A percentile compares a stretch with the other conserved stretches of the same genome.
Evolutionary conservation across 2,797 vertebrate genomes (phyloP).

Genomic region (Halcyon badia): DNA sequence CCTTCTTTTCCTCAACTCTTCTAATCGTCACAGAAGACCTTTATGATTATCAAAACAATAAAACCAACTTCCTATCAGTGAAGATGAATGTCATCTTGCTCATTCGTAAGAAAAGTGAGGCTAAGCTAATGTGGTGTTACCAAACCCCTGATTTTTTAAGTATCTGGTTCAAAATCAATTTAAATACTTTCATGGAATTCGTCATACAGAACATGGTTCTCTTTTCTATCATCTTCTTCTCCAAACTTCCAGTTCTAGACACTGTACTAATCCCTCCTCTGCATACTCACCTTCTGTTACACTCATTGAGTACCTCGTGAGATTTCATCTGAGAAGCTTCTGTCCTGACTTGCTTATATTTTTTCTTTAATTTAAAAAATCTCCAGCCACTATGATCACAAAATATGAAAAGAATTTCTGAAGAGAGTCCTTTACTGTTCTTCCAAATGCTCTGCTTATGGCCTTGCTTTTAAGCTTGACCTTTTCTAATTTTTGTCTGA

Average conservation of each 20-base stretch:
- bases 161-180: neutral
- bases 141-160: rapidly evolving
- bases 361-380: neutral
- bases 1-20: neutral
- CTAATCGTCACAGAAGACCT: neutral
- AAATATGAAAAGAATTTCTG: neutral
- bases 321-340: neutral
- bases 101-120: neutral
- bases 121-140: neutral
- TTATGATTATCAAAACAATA: neutral
- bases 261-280: neutral
- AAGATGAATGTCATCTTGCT: neutral
- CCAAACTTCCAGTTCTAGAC: neutral
- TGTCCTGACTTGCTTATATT: neutral
- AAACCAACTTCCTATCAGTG: neutral
- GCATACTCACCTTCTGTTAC: neutral
- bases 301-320: neutral
- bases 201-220: neutral
- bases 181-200: neutral
- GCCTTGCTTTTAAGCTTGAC: neutral
- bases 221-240: neutral
- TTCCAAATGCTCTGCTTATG: neutral
- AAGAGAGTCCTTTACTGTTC: neutral
- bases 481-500: neutral
- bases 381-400: neutral